phyloP scores from a whole-genome alignment of 2,797 vertebrate genomes.

The Merluccius polli region DNA sequence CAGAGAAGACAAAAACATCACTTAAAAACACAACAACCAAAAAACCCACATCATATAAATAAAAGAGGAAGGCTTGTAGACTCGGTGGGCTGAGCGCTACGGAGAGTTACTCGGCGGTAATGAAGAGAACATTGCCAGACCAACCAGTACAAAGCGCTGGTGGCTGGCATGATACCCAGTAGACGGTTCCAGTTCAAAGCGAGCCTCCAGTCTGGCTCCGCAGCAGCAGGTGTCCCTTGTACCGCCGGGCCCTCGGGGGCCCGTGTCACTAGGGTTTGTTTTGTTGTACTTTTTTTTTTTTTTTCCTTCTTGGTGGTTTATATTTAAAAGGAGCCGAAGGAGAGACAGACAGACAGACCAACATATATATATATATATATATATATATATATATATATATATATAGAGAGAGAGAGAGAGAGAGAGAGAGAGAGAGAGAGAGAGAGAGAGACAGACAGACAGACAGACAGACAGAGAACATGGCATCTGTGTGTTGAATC shows the following conservation, averaged over 20 bases:
- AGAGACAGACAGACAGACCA: not conserved
- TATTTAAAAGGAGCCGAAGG: not conserved
- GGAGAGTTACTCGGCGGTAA: not conserved
- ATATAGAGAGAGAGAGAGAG: not conserved
- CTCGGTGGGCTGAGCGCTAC: too few relatives aligned
- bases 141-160: not conserved
- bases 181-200: not conserved
- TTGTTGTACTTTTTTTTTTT: not conserved
- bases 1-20: not conserved
- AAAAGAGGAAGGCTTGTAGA: not conserved
- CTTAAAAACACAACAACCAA: not conserved
- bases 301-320: not conserved
- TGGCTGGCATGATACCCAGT: not conserved
- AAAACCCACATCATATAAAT: not conserved
- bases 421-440: not conserved
- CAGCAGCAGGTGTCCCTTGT: not conserved
- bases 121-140: not conserved
- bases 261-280: not conserved
- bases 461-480: not conserved
- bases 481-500: too few relatives aligned
- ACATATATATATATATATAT: too few relatives aligned
- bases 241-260: too few relatives aligned
- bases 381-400: too few relatives aligned
- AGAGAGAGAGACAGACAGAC: not conserved
- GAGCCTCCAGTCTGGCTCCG: not conserved